Evolutionary conservation across 2,113 vertebrate species (phyloP), one percentile per base, ranked within the genome.

Genomic region (Ictidomys tridecemlineatus): DNA sequence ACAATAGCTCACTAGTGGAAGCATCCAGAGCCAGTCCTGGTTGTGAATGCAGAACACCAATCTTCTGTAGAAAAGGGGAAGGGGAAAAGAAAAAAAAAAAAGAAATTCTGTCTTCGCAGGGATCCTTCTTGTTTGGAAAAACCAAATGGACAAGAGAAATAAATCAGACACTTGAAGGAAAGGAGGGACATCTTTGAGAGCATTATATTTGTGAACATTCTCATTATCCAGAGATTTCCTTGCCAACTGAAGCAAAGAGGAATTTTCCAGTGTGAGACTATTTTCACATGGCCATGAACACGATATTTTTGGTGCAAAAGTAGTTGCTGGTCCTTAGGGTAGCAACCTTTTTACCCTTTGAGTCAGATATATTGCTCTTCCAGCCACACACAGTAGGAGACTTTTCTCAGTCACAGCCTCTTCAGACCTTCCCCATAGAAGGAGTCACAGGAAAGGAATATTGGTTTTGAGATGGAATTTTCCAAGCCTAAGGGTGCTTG

Each of bases 251-350:
- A 82, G 14, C 87, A 67, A 79, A 34, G 53, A 97, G 4, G 74
- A 83, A 86, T 97, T 97, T 98, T 98, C 93, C 58, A 94, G 12
- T 18, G 56, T 22, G 51, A 22, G 79, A 56, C 13, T 89, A 73
- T 96, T 95, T 94, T 8, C 83, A 28, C 10, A 58, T 93, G 87
- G 28, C 8, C 63, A 74, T 76, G 10, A 28, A 67, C 22, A 53
- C 53, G 70, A 65, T 69, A 84, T 93, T 97, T 93, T 97, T 48
- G 24, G 82, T 84, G 77, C n/a, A 61, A 58, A 95, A 91, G 90
- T 86, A 95, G 85, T 90, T 97, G 56, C 77, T 91, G 79, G 48
- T 18, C 0, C 34, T 95, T 93, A 9, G 17, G 34, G 4, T 45
- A 9, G 5, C 30, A 17, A 74, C 39, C 51, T 93, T 74, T 83